Evolutionary conservation across 2,888 invertebrate species (phyloP).

Genomic region (Euphydryas editha): DNA sequence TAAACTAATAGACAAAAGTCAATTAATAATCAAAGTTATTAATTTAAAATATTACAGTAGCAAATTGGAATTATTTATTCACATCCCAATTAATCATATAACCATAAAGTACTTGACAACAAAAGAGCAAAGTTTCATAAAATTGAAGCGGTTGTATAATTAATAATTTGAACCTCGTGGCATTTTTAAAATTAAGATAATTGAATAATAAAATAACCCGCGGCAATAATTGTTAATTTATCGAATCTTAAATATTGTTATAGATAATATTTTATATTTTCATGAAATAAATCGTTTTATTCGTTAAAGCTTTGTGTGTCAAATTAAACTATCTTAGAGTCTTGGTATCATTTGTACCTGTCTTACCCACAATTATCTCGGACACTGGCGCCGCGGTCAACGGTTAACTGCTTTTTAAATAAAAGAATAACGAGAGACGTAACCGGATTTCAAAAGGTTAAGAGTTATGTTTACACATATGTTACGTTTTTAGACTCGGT

Average conservation of each 20-base stretch:
- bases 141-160: not conserved
- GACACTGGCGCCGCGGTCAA: slow-evolving; percentile 62
- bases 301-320: slow-evolving; percentile 69
- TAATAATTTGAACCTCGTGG: not conserved
- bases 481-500: slow-evolving; percentile 55
- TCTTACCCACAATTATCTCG: slow-evolving; percentile 76
- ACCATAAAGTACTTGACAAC: not conserved
- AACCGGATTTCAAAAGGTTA: slow-evolving; percentile 67
- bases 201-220: not conserved
- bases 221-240: not conserved
- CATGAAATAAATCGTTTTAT: slow-evolving; percentile 79
- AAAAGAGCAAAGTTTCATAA: not conserved
- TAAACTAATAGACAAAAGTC: no score
- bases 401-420: slow-evolving; percentile 72
- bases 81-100: not conserved
- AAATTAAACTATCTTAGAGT: slow-evolving; percentile 67
- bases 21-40: no score
- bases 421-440: slow-evolving; percentile 65
- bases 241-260: slow-evolving; percentile 1
- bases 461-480: slow-evolving; percentile 55
- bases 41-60: no score
- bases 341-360: slow-evolving; percentile 75
- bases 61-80: no score
- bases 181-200: slow-evolving; percentile 10
- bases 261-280: slow-evolving; percentile 73